Base-by-base conservation (phyloP, 2,113 vertebrate genomes). In the Carassius gibelio region DNA sequence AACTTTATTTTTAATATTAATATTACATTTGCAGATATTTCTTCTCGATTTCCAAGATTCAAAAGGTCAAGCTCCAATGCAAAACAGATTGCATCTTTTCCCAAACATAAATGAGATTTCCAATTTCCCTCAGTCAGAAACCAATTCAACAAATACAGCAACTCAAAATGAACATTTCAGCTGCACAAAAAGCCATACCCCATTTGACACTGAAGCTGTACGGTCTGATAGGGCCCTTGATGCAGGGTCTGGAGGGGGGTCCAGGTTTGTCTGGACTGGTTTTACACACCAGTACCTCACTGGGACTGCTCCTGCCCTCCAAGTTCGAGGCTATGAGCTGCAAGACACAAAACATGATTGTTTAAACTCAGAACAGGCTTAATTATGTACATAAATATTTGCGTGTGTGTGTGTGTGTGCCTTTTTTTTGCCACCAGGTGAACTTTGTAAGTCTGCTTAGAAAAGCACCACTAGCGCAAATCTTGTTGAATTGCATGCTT, bases 261-360 rank as follows among this genome's bases (percentile, higher is more conserved):
- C 97, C 98, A 0, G 98, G 98, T 90, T 97, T 95, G 92, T 99
- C 98, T 0, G 98, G 97, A 85, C 96, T 98, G 61, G 98, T 99
- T 74, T 96, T 98, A 88, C 97, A 99, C 74, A 98, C 97, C 93
- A 99, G 79, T 85, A 99, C 95, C 91, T 99, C 98, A 1, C 98
- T 99, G 42, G 98, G 97, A 90, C 94, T 97, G 92, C 97, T 99
- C 84, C 93, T 96, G 84, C 97, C 98, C 94, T 99, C 98, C 94
- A 95, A 90, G 3, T 98, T 99, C 48, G 97, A 98, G 80, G 96
- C 97, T 86, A 97, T 96, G 87, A 99, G 96, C 98, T 99, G 91
- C 61, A 87, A 55, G 0, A 15, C 66, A 72, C 52, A 68, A 48
- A 26, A 55, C 23, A 84, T 34, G 11, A 68, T 30, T 52, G 21